phyloP scores from a whole-genome alignment of 2,797 vertebrate species.

The Florisuga fusca region DNA sequence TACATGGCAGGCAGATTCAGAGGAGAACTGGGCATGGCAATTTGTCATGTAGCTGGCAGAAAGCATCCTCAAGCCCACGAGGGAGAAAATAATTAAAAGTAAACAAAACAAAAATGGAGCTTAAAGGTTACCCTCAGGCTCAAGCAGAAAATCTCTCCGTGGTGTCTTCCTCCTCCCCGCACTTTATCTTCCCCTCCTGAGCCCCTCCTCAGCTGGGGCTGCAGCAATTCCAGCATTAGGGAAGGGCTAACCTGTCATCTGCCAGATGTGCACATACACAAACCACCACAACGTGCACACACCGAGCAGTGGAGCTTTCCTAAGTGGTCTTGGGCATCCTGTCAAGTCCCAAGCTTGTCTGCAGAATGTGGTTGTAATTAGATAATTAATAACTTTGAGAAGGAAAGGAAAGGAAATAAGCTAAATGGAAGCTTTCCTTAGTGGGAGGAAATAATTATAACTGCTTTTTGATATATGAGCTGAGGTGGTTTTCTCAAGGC shows the following conservation, averaged over 20 bases:
- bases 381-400: slow-evolving; percentile 74
- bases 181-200: not conserved
- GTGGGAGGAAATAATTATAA: slow-evolving; percentile 73
- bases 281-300: not conserved
- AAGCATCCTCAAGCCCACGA: not conserved
- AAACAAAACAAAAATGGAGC: not conserved
- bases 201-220: not conserved
- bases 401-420: slow-evolving; percentile 47
- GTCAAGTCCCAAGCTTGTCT: slow-evolving; percentile 52
- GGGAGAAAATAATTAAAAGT: not conserved
- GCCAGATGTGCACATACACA: not conserved
- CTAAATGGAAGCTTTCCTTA: slow-evolving; percentile 76
- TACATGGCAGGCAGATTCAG: not conserved
- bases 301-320: slow-evolving; percentile 9
- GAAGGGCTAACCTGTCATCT: not conserved
- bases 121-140: not conserved
- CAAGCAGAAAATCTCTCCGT: accelerated
- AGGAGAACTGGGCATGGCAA: not conserved
- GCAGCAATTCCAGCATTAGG: not conserved
- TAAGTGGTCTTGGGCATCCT: slow-evolving; percentile 65
- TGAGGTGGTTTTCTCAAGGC: slow-evolving; percentile 37
- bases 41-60: not conserved
- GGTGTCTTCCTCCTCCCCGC: not conserved
- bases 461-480: slow-evolving; percentile 73
- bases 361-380: slow-evolving; percentile 79